These are phyloP conservation scores for Polyploca ridens DNA, from an alignment of 2,888 invertebrate species.

Conservation along the genomic window DNA sequence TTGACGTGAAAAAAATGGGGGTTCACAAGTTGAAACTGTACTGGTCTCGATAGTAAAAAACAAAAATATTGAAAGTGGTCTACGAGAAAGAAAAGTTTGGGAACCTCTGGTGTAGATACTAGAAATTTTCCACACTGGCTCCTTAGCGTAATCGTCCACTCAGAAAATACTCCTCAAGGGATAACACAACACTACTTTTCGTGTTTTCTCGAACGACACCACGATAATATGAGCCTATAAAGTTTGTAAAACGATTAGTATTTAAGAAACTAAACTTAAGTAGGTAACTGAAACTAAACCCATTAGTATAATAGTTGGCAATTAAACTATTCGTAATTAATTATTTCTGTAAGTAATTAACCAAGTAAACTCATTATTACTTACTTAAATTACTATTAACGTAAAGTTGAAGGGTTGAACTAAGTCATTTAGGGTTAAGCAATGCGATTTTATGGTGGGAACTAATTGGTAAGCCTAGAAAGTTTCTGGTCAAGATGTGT, in stretches of 20 bases:
- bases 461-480: neutral
- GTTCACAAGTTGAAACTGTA: no score
- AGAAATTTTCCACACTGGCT: no score
- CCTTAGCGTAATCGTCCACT: no score
- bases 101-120: no score
- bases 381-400: conserved; percentile 3
- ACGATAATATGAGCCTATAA: no score
- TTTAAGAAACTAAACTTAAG: neutral
- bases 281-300: neutral
- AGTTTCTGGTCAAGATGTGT: neutral
- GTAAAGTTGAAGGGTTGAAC: no score
- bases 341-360: neutral
- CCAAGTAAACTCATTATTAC: neutral
- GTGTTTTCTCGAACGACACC: no score
- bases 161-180: no score
- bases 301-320: neutral
- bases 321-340: neutral
- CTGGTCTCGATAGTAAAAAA: no score
- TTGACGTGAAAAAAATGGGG: no score
- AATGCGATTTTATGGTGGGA: neutral
- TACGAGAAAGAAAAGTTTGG: no score
- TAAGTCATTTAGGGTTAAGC: neutral
- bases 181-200: neutral
- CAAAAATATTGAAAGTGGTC: no score
- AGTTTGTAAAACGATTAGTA: neutral